Evolutionary conservation across 2,797 vertebrate genomes (phyloP), one percentile per base, ranked within the genome.

Genomic region (Chelon labrosus): DNA sequence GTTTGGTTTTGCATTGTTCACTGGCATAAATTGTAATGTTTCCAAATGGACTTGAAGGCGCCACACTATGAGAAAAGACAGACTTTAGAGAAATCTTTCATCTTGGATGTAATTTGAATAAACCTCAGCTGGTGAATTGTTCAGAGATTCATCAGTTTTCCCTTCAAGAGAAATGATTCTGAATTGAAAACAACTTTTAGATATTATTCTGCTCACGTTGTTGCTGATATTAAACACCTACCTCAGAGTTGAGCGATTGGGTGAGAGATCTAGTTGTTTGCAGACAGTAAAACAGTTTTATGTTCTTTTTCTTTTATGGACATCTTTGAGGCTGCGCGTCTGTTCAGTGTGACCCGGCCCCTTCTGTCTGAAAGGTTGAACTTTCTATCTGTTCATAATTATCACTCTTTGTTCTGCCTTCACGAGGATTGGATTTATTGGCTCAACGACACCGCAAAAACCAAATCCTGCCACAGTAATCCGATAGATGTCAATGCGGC

Each of bases 311-410:
- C 22, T 31, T 22, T 31, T 37, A 31, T 62, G 49, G 41, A 70
- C 41, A 42, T 79, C 17, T 58, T 56, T 27, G 16, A 57, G 57
- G 53, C 41, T 17, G 35, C 65, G 54, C 46, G 11, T 72, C 13
- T 62, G 75, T 10, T 65, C 62, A 20, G 61, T 19, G 44, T 59
- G 63, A 79, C 51, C 58, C 46, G 72, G 42, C 47, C 27, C 35
- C 50, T 31, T 65, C 63, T 49, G 57, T 53, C 13, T 63, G 39
- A 65, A 65, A 68, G 16, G 44, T 57, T 72, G 54, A 1, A 1
- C 50, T 72, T 73, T 59, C 52, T 65, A 19, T 76, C 78, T 79
- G 76, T 25, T 85, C 65, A 61, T 70, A 66, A 78, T 83, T 65
- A 62, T 38, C 17, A 1, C 44, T 10, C 59, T 79, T 79, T 85